Conservation (phyloP, 2,888 invertebrate genomes). For the Gerris lacustris region DNA sequence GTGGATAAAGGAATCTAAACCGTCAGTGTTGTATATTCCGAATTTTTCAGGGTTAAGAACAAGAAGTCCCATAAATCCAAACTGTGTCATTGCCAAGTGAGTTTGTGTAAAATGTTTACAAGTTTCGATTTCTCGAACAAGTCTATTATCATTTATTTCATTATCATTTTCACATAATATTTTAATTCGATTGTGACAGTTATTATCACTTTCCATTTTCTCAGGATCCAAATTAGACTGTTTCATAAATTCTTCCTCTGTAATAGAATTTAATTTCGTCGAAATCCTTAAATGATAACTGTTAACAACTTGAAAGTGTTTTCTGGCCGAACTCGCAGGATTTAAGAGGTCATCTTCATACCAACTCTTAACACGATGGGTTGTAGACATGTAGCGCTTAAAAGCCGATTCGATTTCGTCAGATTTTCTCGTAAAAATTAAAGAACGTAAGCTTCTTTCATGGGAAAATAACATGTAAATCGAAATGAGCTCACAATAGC, state of each 20-base stretch:
- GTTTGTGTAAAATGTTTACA: constrained; percentile 37
- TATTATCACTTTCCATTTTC: background rate
- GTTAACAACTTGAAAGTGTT: constrained; percentile 38
- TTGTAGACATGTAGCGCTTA: constrained; percentile 40
- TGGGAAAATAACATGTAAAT: constrained; percentile 38
- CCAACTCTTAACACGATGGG: constrained; percentile 40
- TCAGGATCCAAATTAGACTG: background rate
- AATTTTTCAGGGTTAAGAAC: constrained; percentile 40
- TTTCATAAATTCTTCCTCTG: background rate
- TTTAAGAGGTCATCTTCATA: constrained; percentile 42
- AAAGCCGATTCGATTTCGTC: constrained; percentile 40
- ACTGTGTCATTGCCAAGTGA: constrained; percentile 44
- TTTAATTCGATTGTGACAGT: background rate
- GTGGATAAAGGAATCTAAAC: constrained; percentile 42
- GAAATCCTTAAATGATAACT: background rate
- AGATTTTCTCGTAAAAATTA: constrained; percentile 41
- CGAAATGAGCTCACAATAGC: constrained; percentile 36
- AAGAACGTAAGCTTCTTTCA: constrained; percentile 36
- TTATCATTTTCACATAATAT: background rate
- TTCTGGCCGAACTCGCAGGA: constrained; percentile 36
- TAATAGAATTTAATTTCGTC: background rate
- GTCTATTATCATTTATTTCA: background rate
- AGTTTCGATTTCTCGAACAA: background rate
- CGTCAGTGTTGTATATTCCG: constrained; percentile 36
- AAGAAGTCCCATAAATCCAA: constrained; percentile 41